Percentiles rank a stretch among this genome's conserved stretches.
Evolutionary conservation across 2,888 invertebrate genomes (phyloP).

Genomic region (Gryllus longicercus): DNA sequence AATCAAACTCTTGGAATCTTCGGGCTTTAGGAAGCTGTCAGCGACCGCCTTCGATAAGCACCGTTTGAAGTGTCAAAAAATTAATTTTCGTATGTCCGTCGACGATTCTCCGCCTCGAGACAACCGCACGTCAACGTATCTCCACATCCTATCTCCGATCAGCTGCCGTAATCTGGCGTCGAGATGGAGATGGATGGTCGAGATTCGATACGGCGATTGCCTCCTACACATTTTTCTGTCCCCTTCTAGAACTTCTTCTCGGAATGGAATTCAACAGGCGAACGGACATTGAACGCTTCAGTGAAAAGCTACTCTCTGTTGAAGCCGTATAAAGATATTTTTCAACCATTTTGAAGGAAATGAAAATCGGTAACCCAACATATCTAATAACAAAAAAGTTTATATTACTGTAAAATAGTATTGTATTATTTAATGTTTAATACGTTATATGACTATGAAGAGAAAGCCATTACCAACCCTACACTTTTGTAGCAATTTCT

Average conservation of each 20-base stretch:
- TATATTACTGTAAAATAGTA: too few relatives aligned
- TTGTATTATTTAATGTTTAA: too few relatives aligned
- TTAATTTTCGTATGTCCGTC: slow-evolving; percentile 17
- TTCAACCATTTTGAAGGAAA: too few relatives aligned
- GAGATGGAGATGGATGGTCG: background rate
- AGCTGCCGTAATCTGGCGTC: background rate
- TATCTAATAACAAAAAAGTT: too few relatives aligned
- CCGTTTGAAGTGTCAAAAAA: slow-evolving; percentile 6
- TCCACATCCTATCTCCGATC: background rate
- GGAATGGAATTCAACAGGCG: too few relatives aligned
- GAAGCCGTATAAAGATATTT: too few relatives aligned
- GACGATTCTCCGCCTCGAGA: background rate
- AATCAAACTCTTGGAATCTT: background rate
- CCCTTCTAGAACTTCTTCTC: background rate
- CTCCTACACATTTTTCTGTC: background rate
- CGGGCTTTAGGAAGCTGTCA: background rate
- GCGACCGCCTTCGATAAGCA: background rate
- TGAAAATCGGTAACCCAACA: too few relatives aligned
- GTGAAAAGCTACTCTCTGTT: too few relatives aligned
- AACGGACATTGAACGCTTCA: too few relatives aligned
- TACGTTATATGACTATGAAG: too few relatives aligned
- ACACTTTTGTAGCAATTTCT: too few relatives aligned
- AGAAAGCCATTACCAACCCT: too few relatives aligned
- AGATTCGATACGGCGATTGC: background rate
- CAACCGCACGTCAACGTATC: background rate